Base-by-base conservation (phyloP, 2,797 vertebrate genomes). In the Falco concolor region DNA sequence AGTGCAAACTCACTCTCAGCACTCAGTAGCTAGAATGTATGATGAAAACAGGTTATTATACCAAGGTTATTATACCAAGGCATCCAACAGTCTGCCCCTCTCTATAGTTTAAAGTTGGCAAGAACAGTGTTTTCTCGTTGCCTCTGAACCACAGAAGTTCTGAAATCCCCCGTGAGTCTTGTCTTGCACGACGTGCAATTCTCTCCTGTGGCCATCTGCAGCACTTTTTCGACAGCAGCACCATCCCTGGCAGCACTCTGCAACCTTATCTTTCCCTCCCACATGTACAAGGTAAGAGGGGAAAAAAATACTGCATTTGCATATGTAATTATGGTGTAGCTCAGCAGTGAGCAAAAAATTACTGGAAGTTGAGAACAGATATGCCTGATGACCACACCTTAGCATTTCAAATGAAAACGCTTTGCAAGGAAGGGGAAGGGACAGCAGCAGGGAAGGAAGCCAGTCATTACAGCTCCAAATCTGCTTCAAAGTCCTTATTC, bases 291-390 rank as follows among this genome's bases (percentile, higher is more conserved):
- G 95, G 92, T 94, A 94, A 89, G 74, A 79, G 42, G 24, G n/a
- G 3, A 2, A 27, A 84, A 81, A 73, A 38, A 20, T 1, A 47
- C 34, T 85, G 67, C 73, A 96, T 97, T 97, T 97, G 96, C 96
- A 97, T 96, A 95, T 84, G 81, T 44, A 96, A 94, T 94, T 95
- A 96, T 16, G 45, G 63, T 70, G 60, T 75, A 89, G 84, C 34
- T 94, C 90, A 74, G 56, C 63, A 92, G 77, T 70, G 49, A 89
- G 81, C 78, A 95, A 93, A 97, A 97, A 97, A 96, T 96, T 97
- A 96, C 95, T 97, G 95, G 96, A 97, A 97, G 95, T 97, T 94
- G 93, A 84, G 64, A 90, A 95, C 56, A 96, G 93, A 96, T 97
- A 96, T 93, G 94, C 90, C 81, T 1, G 0, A 97, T 70, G 93